A percentile compares a stretch with the other conserved stretches of the same genome.
Evolutionary conservation across 2,797 vertebrate genomes (phyloP).

Genomic region (Hephaestus fuliginosus): DNA sequence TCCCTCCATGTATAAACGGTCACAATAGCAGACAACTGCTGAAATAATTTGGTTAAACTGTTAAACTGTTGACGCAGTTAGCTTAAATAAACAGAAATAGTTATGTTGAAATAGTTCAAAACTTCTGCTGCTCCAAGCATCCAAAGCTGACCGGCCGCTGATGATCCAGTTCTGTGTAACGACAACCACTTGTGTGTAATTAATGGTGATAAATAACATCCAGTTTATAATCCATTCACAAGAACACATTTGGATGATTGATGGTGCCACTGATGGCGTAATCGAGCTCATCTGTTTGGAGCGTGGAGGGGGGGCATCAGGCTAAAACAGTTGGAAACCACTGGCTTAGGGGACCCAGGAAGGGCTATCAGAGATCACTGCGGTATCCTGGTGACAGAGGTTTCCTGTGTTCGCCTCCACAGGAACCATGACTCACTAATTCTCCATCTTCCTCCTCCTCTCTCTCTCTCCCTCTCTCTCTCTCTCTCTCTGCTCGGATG

Average conservation of each 20-base stretch:
- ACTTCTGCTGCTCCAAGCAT: neutral
- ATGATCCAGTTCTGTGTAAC: neutral
- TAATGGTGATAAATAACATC: neutral
- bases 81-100: too few relatives aligned
- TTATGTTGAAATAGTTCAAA: neutral
- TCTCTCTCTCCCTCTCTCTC: constrained; percentile 16
- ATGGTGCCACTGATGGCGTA: neutral
- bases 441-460: constrained; percentile 47
- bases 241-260: neutral
- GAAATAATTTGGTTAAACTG: too few relatives aligned
- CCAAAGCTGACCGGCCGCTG: neutral
- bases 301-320: neutral
- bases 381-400: constrained; percentile 44
- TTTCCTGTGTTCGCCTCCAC: constrained; percentile 53
- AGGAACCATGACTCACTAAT: constrained; percentile 65
- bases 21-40: too few relatives aligned
- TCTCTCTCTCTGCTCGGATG: neutral
- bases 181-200: neutral
- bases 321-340: neutral
- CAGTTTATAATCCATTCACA: neutral
- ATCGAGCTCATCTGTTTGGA: neutral
- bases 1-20: too few relatives aligned
- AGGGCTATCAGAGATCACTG: constrained; percentile 30
- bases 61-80: too few relatives aligned
- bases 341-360: constrained; percentile 22